phyloP scores from a whole-genome alignment of 2,797 vertebrate genomes.

The Echiichthys vipera region DNA sequence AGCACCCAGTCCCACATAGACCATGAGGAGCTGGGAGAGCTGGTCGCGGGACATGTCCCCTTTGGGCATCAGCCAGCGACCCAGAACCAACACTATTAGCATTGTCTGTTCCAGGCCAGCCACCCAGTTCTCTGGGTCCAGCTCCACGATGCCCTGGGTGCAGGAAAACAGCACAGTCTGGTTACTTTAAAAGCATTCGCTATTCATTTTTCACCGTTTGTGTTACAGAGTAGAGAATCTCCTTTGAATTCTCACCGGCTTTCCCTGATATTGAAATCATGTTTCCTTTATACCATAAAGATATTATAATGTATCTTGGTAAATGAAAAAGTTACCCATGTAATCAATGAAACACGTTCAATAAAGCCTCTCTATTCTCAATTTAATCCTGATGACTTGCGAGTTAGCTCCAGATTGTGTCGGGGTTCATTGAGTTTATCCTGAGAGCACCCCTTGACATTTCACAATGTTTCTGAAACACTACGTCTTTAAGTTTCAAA shows the following conservation, averaged over 20 bases:
- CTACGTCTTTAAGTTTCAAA: slow-evolving; percentile 38
- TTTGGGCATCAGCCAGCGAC: slow-evolving; percentile 87
- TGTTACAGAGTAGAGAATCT: not conserved
- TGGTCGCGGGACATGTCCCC: slow-evolving; percentile 86
- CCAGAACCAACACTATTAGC: slow-evolving; percentile 85
- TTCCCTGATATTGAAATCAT: not conserved
- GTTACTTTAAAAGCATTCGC: not conserved
- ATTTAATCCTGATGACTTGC: not conserved
- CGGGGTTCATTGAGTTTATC: slow-evolving; percentile 33
- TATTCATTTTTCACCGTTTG: not conserved
- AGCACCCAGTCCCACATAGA: slow-evolving; percentile 83
- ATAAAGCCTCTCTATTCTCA: not conserved
- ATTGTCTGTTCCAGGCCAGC: slow-evolving; percentile 83
- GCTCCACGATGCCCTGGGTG: slow-evolving; percentile 71
- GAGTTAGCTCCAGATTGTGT: slow-evolving; percentile 1
- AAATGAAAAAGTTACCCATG: not conserved
- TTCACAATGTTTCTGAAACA: slow-evolving; percentile 26
- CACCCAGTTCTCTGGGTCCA: slow-evolving; percentile 83
- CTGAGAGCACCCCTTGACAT: slow-evolving; percentile 34
- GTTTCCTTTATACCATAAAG: not conserved
- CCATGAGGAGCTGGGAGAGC: slow-evolving; percentile 86
- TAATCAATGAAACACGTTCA: not conserved
- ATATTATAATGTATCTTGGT: not conserved
- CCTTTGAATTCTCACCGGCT: not conserved
- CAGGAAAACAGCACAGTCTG: slow-evolving; percentile 16